phyloP scores from a whole-genome alignment of 2,113 vertebrate genomes.

The Odontophorus gujanensis region DNA sequence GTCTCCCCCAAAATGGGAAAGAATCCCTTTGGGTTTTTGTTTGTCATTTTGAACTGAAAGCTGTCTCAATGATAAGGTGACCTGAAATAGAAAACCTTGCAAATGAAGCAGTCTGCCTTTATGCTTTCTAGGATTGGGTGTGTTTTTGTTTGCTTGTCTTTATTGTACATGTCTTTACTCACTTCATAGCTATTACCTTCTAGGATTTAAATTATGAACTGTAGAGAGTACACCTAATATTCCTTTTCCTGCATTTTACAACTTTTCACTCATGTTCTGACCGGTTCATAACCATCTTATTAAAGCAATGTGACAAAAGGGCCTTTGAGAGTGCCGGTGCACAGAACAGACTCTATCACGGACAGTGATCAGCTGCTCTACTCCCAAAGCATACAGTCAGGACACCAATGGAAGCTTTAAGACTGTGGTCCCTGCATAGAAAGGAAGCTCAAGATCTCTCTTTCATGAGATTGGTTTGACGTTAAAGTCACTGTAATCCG shows the following conservation, averaged over 20 bases:
- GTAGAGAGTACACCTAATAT: not conserved
- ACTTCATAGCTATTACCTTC: not conserved
- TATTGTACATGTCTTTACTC: not conserved
- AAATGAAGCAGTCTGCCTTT: not conserved
- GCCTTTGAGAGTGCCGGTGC: slow-evolving; percentile 17
- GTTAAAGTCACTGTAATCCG: not conserved
- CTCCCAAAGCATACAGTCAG: not conserved
- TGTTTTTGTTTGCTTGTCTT: not conserved
- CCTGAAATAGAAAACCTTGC: not conserved
- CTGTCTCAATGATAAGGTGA: not conserved
- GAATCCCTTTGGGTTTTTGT: not conserved
- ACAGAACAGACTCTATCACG: slow-evolving; percentile 26
- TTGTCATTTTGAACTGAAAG: slow-evolving; percentile 20
- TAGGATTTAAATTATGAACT: slow-evolving; percentile 24
- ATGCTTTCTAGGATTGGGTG: slow-evolving; percentile 10
- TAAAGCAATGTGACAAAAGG: slow-evolving; percentile 15
- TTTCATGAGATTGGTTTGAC: not conserved
- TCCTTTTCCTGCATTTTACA: not conserved
- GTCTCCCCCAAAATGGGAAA: accelerated
- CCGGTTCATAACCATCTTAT: slow-evolving; percentile 9
- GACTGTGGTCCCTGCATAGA: not conserved
- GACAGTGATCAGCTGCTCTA: not conserved
- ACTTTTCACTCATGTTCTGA: not conserved
- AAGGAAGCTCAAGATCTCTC: not conserved
- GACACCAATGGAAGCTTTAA: not conserved